Evolutionary conservation across 2,797 vertebrate species (phyloP).

Genomic region (Dermochelys coriacea): DNA sequence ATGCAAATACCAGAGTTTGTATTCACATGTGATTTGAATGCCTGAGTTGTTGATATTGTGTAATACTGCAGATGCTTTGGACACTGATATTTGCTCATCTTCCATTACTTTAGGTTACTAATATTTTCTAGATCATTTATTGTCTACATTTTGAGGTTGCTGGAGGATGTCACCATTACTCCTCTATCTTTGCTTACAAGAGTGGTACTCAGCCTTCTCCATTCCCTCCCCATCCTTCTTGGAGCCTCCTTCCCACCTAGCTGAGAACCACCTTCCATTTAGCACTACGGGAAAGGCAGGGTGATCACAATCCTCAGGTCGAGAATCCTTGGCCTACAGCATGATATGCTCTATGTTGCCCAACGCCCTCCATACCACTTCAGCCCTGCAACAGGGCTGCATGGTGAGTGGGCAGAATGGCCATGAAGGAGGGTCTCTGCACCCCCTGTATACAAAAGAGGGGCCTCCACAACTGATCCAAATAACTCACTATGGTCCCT

Average conservation of each 20-base stretch:
- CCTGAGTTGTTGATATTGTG: not conserved
- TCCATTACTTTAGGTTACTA: not conserved
- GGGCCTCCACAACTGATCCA: too few relatives aligned
- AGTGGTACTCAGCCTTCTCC: not conserved
- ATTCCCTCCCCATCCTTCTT: not conserved
- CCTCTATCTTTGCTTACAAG: not conserved
- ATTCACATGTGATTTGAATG: slow-evolving; percentile 8
- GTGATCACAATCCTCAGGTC: too few relatives aligned
- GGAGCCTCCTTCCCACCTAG: not conserved
- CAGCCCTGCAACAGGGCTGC: not conserved
- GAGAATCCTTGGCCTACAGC: not conserved
- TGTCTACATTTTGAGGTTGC: not conserved
- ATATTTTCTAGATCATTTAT: not conserved
- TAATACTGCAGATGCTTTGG: not conserved
- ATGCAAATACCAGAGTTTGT: slow-evolving; percentile 42
- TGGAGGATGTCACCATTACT: not conserved
- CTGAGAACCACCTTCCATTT: not conserved
- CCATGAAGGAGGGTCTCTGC: not conserved
- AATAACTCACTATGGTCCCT: not conserved
- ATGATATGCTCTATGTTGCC: not conserved
- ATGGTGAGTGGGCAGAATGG: not conserved
- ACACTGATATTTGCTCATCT: not conserved
- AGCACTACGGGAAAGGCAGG: not conserved
- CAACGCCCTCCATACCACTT: not conserved
- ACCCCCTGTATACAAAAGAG: not conserved